Evolutionary conservation across 2,797 vertebrate genomes (phyloP).

Genomic region (Aplochiton taeniatus): DNA sequence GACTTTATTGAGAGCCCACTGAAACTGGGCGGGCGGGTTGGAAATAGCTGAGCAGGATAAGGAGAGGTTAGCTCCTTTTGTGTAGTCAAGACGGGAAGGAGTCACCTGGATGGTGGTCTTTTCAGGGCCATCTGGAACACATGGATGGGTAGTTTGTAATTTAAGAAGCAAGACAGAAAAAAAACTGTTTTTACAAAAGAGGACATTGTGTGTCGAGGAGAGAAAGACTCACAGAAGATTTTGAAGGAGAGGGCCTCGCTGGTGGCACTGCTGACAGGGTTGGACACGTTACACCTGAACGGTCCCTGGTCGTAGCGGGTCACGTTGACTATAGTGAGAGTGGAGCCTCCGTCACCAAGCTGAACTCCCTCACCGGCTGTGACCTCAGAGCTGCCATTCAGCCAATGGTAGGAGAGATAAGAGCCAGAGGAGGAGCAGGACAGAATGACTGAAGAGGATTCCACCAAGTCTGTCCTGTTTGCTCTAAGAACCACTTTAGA

Average conservation of each 20-base stretch:
- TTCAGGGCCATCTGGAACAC: constrained; percentile 55
- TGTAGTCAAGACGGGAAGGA: background rate
- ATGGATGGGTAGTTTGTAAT: background rate
- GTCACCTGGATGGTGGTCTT: constrained; percentile 1
- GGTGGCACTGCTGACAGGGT: constrained; percentile 29
- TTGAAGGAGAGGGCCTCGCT: constrained; percentile 39
- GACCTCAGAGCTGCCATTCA: constrained; percentile 42
- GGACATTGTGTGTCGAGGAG: too few species aligned
- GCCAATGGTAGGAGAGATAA: constrained; percentile 38
- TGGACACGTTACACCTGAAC: constrained; percentile 38
- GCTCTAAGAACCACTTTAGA: constrained; percentile 23
- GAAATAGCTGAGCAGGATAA: constrained; percentile 57
- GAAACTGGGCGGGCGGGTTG: constrained; percentile 35
- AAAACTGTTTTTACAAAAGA: background rate
- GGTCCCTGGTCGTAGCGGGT: constrained; percentile 37
- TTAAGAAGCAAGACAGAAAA: too few species aligned
- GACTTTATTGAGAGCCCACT: constrained; percentile 50
- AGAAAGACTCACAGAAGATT: constrained; percentile 55
- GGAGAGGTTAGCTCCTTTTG: constrained; percentile 33
- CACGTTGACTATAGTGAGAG: constrained; percentile 40
- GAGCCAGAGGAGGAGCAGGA: constrained; percentile 40
- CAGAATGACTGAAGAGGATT: constrained; percentile 40
- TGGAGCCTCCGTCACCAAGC: constrained; percentile 23
- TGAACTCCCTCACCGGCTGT: constrained; percentile 27
- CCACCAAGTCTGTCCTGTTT: constrained; percentile 29